Conservation (phyloP, 2,888 invertebrate species). For the Rutpela maculata region DNA sequence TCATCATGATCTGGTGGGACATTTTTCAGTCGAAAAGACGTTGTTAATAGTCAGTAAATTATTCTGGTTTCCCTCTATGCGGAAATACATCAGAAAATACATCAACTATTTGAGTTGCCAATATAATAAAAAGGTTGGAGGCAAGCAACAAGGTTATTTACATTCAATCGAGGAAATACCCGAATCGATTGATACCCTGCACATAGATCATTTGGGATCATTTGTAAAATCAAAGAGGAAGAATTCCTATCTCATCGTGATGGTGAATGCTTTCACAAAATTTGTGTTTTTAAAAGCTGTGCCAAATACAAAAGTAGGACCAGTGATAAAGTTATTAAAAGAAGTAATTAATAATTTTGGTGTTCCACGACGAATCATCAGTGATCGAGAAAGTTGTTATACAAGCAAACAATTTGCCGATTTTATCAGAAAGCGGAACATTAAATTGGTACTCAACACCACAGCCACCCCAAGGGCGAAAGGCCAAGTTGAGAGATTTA, state of each 20-base stretch:
- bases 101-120: neutral
- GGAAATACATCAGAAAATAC: too few species aligned
- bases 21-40: neutral
- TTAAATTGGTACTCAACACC: too few species aligned
- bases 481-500: too few species aligned
- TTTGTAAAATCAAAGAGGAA: neutral
- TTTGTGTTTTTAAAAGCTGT: conserved; percentile 21
- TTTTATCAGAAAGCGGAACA: neutral
- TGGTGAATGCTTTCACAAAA: conserved; percentile 49
- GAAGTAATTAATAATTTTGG: conserved; percentile 25
- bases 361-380: neutral
- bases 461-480: too few species aligned
- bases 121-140: neutral
- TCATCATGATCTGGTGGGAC: neutral
- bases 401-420: too few species aligned
- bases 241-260: conserved; percentile 58
- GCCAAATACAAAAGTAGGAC: neutral
- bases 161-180: too few species aligned
- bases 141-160: too few species aligned
- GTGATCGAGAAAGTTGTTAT: conserved; percentile 5
- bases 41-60: too few species aligned
- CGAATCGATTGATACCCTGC: too few species aligned
- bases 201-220: too few species aligned
- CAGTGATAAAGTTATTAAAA: neutral
- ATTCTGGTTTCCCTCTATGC: too few species aligned